Conservation (phyloP, 2,797 vertebrate genomes). For the Xyrichtys novacula region DNA sequence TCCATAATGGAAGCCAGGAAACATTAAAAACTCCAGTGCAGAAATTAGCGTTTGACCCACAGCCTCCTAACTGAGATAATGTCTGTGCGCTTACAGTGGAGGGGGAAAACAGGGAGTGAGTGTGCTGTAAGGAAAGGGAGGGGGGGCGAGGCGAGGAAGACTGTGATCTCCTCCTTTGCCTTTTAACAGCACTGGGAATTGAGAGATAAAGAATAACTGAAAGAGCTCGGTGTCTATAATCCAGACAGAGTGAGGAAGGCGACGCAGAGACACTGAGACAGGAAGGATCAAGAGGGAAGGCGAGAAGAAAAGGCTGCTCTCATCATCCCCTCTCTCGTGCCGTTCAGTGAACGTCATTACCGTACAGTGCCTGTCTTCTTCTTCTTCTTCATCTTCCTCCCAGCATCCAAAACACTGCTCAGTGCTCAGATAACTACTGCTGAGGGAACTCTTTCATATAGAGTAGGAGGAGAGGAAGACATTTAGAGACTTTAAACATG, state of each 20-base stretch:
- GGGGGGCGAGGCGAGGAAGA: no score
- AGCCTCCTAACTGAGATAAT: constrained; percentile 70
- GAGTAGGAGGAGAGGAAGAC: constrained; percentile 14
- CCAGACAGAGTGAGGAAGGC: constrained; percentile 52
- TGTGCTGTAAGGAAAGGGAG: constrained; percentile 25
- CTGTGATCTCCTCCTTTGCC: constrained; percentile 70
- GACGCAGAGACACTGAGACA: constrained; percentile 49
- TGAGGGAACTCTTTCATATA: constrained; percentile 52
- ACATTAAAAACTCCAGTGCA: constrained; percentile 77
- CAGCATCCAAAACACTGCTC: constrained; percentile 46
- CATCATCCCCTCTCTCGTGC: constrained; percentile 58
- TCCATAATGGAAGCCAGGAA: constrained; percentile 78
- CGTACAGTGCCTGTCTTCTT: constrained; percentile 48
- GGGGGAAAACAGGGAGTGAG: constrained; percentile 7
- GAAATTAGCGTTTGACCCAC: constrained; percentile 78
- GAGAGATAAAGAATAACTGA: constrained; percentile 71
- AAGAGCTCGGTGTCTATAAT: constrained; percentile 66
- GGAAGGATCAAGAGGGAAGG: constrained; percentile 59
- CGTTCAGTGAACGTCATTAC: constrained; percentile 66
- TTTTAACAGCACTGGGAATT: constrained; percentile 74
- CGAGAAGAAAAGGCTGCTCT: constrained; percentile 58
- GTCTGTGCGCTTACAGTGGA: constrained; percentile 62
- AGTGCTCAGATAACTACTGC: constrained; percentile 41
- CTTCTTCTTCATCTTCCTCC: constrained; percentile 24
- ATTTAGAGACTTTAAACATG: constrained; percentile 37